Evolutionary conservation across 2,888 invertebrate genomes (phyloP).

Genomic region (Sthenelais limicola): DNA sequence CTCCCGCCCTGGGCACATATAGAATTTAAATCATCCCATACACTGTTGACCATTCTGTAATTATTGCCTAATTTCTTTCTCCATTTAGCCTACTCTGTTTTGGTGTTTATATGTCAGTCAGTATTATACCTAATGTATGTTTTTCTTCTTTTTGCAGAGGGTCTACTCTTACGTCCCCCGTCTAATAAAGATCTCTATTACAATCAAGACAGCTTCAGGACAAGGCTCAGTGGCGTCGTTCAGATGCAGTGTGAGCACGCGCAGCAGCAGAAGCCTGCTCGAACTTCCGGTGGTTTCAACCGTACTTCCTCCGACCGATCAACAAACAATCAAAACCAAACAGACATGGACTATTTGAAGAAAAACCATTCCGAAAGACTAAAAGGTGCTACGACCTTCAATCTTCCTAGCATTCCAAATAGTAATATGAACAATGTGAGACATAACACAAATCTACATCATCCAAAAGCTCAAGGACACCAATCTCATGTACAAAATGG

Average conservation of each 20-base stretch:
- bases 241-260: constrained; percentile 32
- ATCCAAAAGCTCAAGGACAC: background rate
- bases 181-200: background rate
- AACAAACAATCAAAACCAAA: background rate
- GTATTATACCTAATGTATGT: too few relatives aligned
- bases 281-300: constrained; percentile 1
- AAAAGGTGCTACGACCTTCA: constrained; percentile 6
- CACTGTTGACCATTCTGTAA: too few relatives aligned
- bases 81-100: too few relatives aligned
- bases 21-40: too few relatives aligned
- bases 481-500: background rate
- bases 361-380: constrained; percentile 1
- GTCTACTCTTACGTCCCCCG: constrained; percentile 32
- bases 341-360: background rate
- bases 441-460: background rate
- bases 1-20: too few relatives aligned
- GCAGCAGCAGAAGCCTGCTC: constrained; percentile 1
- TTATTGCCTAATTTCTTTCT: too few relatives aligned
- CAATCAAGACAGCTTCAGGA: constrained; percentile 1
- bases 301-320: background rate
- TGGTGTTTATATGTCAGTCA: too few relatives aligned
- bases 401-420: background rate
- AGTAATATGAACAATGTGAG: background rate
- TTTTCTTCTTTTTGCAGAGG: constrained; percentile 29
- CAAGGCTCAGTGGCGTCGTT: constrained; percentile 26